phyloP scores from a whole-genome alignment of 2,797 vertebrate genomes.

The Propithecus deckenii region DNA sequence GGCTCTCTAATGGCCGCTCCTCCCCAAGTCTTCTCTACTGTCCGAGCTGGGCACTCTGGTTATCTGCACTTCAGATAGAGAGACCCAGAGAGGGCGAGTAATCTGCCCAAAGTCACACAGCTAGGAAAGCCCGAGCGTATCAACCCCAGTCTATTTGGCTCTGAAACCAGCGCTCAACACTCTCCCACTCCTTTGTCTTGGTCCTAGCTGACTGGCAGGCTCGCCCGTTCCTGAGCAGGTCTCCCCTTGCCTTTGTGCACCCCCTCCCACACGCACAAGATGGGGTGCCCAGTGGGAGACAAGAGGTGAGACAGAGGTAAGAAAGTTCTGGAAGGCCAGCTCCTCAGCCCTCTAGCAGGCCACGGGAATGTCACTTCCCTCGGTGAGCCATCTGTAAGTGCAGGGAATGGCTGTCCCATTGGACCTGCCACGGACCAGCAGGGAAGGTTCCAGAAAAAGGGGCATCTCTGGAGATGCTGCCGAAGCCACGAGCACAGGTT shows the following conservation, averaged over 20 bases:
- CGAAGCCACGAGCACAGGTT: too few species aligned
- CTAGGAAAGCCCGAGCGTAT: neutral
- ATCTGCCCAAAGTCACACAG: neutral
- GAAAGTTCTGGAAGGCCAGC: neutral
- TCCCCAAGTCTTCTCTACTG: neutral
- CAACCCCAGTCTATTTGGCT: neutral
- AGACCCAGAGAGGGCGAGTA: neutral
- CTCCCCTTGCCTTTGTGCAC: neutral
- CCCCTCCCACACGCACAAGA: too few species aligned
- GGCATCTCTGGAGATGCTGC: neutral
- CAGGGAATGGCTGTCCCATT: rapidly evolving
- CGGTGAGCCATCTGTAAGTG: neutral
- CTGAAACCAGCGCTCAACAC: neutral
- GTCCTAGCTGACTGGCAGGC: neutral
- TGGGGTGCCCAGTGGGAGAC: too few species aligned
- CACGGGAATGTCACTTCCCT: rapidly evolving
- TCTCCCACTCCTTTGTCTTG: rapidly evolving
- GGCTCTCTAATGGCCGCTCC: rapidly evolving
- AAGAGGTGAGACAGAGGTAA: neutral
- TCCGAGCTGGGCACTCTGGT: rapidly evolving
- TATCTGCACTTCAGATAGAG: neutral
- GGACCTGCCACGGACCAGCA: neutral
- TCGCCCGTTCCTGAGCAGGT: rapidly evolving
- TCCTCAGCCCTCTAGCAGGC: neutral
- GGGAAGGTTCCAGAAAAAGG: neutral